Base-by-base conservation (phyloP, 1,140 invertebrate genomes). In the Apis laboriosa region DNA sequence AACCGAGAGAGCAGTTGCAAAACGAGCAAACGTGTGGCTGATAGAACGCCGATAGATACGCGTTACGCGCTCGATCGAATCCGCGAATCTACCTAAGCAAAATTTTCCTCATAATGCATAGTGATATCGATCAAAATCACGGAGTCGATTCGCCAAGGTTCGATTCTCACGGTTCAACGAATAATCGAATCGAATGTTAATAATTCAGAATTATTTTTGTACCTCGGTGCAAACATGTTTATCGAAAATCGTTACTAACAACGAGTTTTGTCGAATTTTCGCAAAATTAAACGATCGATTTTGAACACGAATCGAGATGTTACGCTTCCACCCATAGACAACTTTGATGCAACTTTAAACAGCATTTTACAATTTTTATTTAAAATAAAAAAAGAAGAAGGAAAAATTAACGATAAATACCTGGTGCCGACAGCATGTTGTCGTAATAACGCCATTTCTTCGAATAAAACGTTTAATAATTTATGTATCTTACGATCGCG, bases 81-180 rank as follows among this genome's bases (percentile, higher is more conserved):
- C 51, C 34, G 74, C 66, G 75, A 8, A 51, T 83, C 80, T 70
- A 71, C 80, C 67, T 77, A 83, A 74, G 80, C 80, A 28, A 77
- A 71, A 83, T 77, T 77, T 58, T 71, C 34, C 34, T 2, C 66
- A 53, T 19, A 66, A 70, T 71, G 15, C 71, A 49, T 15, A 66
- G 60, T 58, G 80, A 64, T 83, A 77, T 77, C 66, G 55, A 70
- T 68, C 61, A 71, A 71, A 71, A 67, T 77, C 51, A 71, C 12
- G 49, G 51, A 64, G 66, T 82, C 75, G 24, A 28, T 64, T 56
- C 34, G 28, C 49, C 7, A n/a, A 43, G 34, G 53, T 1, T 34
- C 13, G 66, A 53, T 67, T 71, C 74, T 63, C 80, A 67, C 74
- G 74, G 43, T 63, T 53, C 73, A 24, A 21, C 55, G n/a, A 58